Evolutionary conservation across 92 coral and sea anemone species (phyloP).

Genomic region (Galaxea fascicularis): DNA sequence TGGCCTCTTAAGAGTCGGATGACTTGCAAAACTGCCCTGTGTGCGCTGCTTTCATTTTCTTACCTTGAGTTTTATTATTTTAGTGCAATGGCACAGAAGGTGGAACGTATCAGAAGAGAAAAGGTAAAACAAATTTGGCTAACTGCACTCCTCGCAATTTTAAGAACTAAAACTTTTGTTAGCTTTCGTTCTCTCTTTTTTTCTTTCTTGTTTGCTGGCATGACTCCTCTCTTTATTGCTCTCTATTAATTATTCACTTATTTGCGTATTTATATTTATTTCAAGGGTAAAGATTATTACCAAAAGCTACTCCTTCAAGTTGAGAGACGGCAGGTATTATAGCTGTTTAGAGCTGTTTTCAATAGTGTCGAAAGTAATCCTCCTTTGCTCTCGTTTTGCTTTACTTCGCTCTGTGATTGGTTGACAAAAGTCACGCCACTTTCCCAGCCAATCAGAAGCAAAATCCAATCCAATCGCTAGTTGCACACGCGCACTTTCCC

Average conservation of each 20-base stretch:
- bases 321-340: constrained; percentile 31
- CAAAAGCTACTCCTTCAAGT: constrained; percentile 38
- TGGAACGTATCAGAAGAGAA: constrained; percentile 40
- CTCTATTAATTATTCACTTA: neutral
- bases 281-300: constrained; percentile 49
- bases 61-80: neutral
- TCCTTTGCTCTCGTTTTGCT: neutral
- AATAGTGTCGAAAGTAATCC: neutral
- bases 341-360: neutral
- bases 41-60: neutral
- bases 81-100: constrained; percentile 50
- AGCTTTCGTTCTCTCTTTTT: no score
- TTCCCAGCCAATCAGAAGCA: no score
- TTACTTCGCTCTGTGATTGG: no score
- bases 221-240: neutral
- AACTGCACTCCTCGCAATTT: neutral
- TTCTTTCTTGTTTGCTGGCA: neutral
- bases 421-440: no score
- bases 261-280: neutral
- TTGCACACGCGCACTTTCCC: no score
- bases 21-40: neutral
- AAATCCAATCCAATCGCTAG: no score
- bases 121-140: constrained; percentile 1
- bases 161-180: neutral
- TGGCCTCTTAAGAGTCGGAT: neutral